These are phyloP conservation scores for Platichthys flesus DNA, from an alignment of 2,113 vertebrate species.

Conservation along the genomic window DNA sequence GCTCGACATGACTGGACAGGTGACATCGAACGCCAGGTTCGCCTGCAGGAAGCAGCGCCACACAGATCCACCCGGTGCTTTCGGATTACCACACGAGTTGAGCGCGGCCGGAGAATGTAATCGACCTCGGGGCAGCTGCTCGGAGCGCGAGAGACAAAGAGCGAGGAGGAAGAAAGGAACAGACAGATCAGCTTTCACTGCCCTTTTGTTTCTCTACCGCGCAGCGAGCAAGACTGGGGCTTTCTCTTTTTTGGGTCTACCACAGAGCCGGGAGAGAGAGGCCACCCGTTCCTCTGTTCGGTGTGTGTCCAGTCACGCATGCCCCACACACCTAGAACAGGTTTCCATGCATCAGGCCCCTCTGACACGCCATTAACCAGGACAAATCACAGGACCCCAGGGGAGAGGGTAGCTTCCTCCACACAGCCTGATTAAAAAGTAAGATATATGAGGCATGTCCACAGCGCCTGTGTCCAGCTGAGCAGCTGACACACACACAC, in stretches of 20 bases:
- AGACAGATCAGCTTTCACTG: conserved; percentile 71
- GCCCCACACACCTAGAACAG: conserved; percentile 36
- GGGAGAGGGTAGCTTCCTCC: conserved; percentile 49
- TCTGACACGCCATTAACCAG: conserved; percentile 64
- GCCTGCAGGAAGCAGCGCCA: conserved; percentile 21
- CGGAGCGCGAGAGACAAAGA: conserved; percentile 58
- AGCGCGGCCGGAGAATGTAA: conserved; percentile 29
- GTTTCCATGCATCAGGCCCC: conserved; percentile 57
- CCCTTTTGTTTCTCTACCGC: conserved; percentile 63
- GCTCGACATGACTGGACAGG: conserved; percentile 37
- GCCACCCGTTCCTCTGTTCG: background rate
- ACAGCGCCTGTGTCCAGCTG: background rate
- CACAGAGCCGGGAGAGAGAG: conserved; percentile 40
- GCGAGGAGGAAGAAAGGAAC: conserved; percentile 51
- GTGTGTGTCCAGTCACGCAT: conserved; percentile 23
- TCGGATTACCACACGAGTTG: conserved; percentile 33
- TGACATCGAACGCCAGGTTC: conserved; percentile 40
- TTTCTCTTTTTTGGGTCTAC: conserved; percentile 51
- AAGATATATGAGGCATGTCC: conserved; percentile 48
- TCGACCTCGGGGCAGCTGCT: conserved; percentile 66
- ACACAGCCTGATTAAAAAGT: conserved; percentile 67
- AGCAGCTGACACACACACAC: conserved; percentile 27
- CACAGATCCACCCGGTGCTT: conserved; percentile 33
- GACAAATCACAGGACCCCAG: conserved; percentile 65
- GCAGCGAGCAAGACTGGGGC: conserved; percentile 37